Base-by-base conservation (phyloP, 1,140 invertebrate species). In the Trypoxylus dichotomus region DNA sequence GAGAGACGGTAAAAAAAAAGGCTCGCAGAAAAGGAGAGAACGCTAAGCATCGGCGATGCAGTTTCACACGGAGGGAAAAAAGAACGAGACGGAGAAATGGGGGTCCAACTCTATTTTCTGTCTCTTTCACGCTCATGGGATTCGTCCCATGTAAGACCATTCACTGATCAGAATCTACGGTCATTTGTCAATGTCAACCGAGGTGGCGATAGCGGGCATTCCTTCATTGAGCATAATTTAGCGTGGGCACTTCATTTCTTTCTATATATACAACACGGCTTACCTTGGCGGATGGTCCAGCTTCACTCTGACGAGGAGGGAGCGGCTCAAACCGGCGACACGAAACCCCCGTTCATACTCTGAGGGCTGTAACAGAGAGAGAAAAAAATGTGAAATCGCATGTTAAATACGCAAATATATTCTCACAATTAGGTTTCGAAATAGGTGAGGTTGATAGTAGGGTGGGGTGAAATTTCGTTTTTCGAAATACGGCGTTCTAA, bases 111-210 rank as follows among this genome's bases (percentile, higher is more conserved):
- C 24, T 29, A 29, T 29, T 25, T 25, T 68, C 21, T 32, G 63
- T 43, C 29, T 68, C 60, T 47, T 24, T 42, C 13, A 13, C 37
- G 21, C 60, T 1, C 60, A 27, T 13, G 47, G 60, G 54, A 13
- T 1, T 82, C 81, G 84, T 54, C 84, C 85, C 85, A 86, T 54
- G 68, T 41, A 41, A 86, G 79, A 86, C 87, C 88, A 89, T 89
- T 89, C 88, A 89, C 87, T 86, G 89, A 90, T 90, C 87, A 86
- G 86, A 88, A 90, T 90, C 89, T 88, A 83, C 83, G 83, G 88
- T 88, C 89, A 90, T 90, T 90, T 90, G 89, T 90, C 89, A 90
- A 88, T 89, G 89, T 90, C 89, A 88, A 29, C 82, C 85, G 83
- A 89, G 88, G 88, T 89, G 88, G 88, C 88, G 88, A 89, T 89